Conservation (phyloP, 2,113 vertebrate species). For the Nyctereutes procyonoides region DNA sequence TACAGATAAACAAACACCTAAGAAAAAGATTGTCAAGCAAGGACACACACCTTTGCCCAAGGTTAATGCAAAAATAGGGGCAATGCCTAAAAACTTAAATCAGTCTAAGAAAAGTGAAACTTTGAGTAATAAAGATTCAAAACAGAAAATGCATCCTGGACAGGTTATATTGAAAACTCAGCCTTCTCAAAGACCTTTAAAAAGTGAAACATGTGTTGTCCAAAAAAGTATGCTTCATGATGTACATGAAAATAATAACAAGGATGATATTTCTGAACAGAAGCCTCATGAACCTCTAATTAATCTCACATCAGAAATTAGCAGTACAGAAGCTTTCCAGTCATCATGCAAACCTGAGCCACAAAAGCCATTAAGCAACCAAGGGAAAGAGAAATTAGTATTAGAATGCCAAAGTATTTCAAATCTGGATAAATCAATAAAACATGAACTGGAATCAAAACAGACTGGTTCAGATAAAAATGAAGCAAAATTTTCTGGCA, state of each 20-base stretch:
- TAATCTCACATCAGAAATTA: slow-evolving; percentile 13
- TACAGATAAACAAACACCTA: slow-evolving; percentile 85
- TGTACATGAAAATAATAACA: slow-evolving; percentile 64
- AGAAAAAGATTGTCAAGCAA: slow-evolving; percentile 90
- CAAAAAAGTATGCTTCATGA: slow-evolving; percentile 69
- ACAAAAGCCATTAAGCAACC: slow-evolving; percentile 69
- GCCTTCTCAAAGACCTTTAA: slow-evolving; percentile 80
- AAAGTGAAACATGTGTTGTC: slow-evolving; percentile 80
- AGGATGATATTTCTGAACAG: slow-evolving; percentile 73
- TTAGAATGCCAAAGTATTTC: slow-evolving; percentile 65
- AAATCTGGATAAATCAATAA: slow-evolving; percentile 58
- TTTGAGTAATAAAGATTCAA: slow-evolving; percentile 84
- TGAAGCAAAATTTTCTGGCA: slow-evolving; percentile 55
- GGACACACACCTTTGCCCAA: slow-evolving; percentile 83
- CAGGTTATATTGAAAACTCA: slow-evolving; percentile 80
- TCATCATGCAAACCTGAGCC: slow-evolving; percentile 32
- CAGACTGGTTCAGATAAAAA: slow-evolving; percentile 63
- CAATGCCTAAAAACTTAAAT: slow-evolving; percentile 81
- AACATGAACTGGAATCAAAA: slow-evolving; percentile 71
- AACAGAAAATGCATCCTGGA: slow-evolving; percentile 81
- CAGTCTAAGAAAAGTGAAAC: slow-evolving; percentile 82
- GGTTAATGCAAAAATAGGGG: slow-evolving; percentile 86
- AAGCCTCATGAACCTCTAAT: not conserved
- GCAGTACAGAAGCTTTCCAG: not conserved
- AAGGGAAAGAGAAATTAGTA: slow-evolving; percentile 69